Base-by-base conservation (phyloP, 2,797 vertebrate genomes). In the Ciconia nigra region DNA sequence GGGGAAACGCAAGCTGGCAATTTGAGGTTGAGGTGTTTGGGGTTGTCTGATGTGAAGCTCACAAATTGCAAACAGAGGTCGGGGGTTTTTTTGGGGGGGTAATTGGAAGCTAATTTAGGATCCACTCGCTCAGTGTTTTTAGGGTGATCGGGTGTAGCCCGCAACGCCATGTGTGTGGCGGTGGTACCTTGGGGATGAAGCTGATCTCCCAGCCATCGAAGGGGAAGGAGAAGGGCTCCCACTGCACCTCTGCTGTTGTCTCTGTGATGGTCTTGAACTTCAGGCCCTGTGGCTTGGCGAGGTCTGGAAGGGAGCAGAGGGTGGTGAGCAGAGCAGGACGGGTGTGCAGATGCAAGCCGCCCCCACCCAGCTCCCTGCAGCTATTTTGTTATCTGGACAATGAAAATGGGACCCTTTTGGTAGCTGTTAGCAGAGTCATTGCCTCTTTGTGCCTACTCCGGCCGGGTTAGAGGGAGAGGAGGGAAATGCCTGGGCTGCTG, bases 181-280 rank as follows among this genome's bases (percentile, higher is more conserved):
- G n/a, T 10, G 1, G 90, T 97, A 99, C 98, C 99, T 99, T 99
- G 78, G 99, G 99, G 89, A 99, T 99, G 98, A 99, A 99, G 98
- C 99, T 99, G 98, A 99, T 99, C 98, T 99, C 99, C 99, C 99
- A 99, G 93, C 99, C 99, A 5, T 99, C 99, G 41, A 99, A 99
- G 83, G 99, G 97, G 97, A 99, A 99, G 89, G 98, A 98, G 96
- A 99, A 99, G 11, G 99, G 99, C 67, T 99, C 98, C 99, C 99
- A 99, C 87, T 99, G 99, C 98, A 99, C 99, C 97, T 99, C 99
- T 83, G 99, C 99, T 0, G 99, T 99, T 3, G 99, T 99, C 98
- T 99, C 99, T n/a, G 98, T 99, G 98, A 99, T 98, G 82, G 98
- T 99, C 99, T 99, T 99, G 98, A 99, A 99, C 95, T 98, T 98